A percentile compares a stretch with the other conserved stretches of the same genome.
phyloP scores from a whole-genome alignment of 35 echinoderm and acorn worm genomes.

The Heliocidaris erythrogramma region DNA sequence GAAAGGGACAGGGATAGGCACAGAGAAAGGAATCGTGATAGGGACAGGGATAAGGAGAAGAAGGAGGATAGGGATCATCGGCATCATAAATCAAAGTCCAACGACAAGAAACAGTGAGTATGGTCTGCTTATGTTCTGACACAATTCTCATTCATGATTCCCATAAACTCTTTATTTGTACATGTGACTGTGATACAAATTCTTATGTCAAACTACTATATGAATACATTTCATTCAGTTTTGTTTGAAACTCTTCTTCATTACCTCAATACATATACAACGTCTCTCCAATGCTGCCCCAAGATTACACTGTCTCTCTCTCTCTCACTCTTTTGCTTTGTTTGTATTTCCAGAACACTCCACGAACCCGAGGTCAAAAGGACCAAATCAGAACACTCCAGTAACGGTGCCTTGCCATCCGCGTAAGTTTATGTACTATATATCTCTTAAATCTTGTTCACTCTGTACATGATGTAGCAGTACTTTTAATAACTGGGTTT shows the following conservation, averaged over 20 bases:
- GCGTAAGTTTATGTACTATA: constrained; percentile 32
- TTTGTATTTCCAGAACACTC: neutral
- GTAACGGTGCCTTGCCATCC: constrained; percentile 60
- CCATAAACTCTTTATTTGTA: no score
- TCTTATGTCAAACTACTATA: no score
- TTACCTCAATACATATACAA: no score
- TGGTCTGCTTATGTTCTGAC: neutral
- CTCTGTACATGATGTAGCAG: neutral
- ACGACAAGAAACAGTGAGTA: constrained; percentile 47
- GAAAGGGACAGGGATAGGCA: constrained; percentile 58
- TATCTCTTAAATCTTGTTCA: neutral
- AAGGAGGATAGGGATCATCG: constrained; percentile 28
- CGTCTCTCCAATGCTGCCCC: no score
- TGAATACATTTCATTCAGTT: no score
- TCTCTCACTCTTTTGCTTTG: neutral
- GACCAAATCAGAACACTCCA: constrained; percentile 57
- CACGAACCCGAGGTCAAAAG: constrained; percentile 37
- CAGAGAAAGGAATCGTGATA: constrained; percentile 54
- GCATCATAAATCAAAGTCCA: constrained; percentile 40
- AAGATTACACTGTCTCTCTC: no score
- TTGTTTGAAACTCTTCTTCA: no score
- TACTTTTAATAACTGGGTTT: no score
- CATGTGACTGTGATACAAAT: no score
- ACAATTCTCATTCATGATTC: neutral
- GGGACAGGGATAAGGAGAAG: constrained; percentile 53